These are phyloP conservation scores for Gymnodraco acuticeps DNA, from an alignment of 2,797 vertebrate species.

Conservation along the genomic window DNA sequence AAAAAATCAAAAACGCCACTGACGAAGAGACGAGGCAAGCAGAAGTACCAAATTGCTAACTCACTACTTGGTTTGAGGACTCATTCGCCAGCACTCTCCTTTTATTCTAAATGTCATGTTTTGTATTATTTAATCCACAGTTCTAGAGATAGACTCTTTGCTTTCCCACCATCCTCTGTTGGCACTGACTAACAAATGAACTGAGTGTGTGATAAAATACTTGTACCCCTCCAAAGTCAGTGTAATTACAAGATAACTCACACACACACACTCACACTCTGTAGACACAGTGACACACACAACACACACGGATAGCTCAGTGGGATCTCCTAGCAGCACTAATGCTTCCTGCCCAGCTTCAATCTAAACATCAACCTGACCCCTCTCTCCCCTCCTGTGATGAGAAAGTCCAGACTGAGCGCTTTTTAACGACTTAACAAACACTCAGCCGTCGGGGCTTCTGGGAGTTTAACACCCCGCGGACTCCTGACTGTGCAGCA, in stretches of 20 bases:
- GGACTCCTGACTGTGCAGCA: constrained; percentile 7
- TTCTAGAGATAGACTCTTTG: constrained; percentile 21
- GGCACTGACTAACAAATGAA: constrained; percentile 29
- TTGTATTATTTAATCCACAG: constrained; percentile 14
- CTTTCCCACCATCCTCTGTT: constrained; percentile 64
- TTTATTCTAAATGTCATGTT: not conserved
- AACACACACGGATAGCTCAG: constrained; percentile 17
- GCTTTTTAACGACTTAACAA: constrained; percentile 81
- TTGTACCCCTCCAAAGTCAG: constrained; percentile 27
- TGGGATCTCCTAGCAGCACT: constrained; percentile 79
- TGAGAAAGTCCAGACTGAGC: constrained; percentile 82
- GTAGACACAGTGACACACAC: not conserved
- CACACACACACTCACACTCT: constrained; percentile 27
- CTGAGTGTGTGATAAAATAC: constrained; percentile 28
- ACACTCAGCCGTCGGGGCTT: constrained; percentile 51
- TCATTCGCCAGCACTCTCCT: not conserved
- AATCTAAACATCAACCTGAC: constrained; percentile 75
- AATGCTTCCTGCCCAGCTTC: constrained; percentile 59
- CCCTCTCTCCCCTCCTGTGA: constrained; percentile 53
- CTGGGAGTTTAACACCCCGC: constrained; percentile 49
- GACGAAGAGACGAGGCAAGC: no score
- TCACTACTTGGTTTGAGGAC: no score
- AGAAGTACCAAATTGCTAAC: no score
- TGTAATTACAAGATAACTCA: constrained; percentile 61
- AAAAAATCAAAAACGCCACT: no score